Evolutionary conservation across 2,888 invertebrate species (phyloP).

Genomic region (Leuctra nigra): DNA sequence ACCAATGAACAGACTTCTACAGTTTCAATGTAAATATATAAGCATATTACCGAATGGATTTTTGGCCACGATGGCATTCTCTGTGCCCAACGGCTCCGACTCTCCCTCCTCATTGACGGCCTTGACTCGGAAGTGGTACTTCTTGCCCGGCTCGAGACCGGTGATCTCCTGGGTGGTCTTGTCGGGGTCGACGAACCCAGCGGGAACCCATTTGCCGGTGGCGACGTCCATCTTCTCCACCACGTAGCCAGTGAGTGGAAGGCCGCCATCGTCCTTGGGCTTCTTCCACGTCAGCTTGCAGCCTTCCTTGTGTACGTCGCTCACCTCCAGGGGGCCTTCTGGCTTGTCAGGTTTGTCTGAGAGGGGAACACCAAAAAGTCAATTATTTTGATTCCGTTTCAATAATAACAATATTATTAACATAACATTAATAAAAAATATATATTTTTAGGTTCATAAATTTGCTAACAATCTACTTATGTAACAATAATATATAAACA

Average conservation of each 20-base stretch:
- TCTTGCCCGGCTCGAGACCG: conserved; percentile 89
- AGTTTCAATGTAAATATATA: no score
- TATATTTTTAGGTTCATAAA: no score
- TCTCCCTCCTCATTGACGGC: conserved; percentile 97
- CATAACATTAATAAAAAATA: no score
- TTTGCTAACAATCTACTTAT: no score
- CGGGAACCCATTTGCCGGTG: conserved; percentile 84
- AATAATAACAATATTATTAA: no score
- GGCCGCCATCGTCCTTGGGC: conserved; percentile 92
- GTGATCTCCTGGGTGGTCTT: conserved; percentile 75
- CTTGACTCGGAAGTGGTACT: conserved; percentile 96
- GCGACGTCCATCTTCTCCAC: conserved; percentile 92
- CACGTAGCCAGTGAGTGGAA: conserved; percentile 83
- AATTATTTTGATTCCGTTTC: no score
- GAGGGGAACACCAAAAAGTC: conserved; percentile 23
- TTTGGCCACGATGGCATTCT: conserved; percentile 84
- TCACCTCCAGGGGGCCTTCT: conserved; percentile 86
- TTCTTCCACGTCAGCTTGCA: conserved; percentile 92
- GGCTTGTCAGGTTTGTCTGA: conserved; percentile 79
- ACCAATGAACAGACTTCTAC: no score
- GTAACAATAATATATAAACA: no score
- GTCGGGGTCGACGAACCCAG: conserved; percentile 51
- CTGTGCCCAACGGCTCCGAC: conserved; percentile 90
- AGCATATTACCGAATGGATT: conserved; percentile 92
- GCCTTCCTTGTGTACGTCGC: conserved; percentile 87